A percentile compares a stretch with the other conserved stretches of the same genome.
Conservation (phyloP, 1,140 invertebrate genomes). For the Drosophila saltans region DNA sequence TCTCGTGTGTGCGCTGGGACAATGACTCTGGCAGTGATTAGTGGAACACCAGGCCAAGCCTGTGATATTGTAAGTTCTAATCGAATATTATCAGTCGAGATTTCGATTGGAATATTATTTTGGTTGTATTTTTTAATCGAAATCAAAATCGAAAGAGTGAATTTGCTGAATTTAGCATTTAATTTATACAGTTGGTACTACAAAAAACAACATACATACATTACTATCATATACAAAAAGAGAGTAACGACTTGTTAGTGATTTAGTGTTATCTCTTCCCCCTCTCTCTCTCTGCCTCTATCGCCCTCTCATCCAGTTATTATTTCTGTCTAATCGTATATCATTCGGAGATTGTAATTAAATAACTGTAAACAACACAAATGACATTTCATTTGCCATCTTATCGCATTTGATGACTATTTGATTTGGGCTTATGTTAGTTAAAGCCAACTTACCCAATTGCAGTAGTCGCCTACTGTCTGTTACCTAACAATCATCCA, state of each 20-base stretch:
- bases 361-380: constrained; percentile 9
- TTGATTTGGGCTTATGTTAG: constrained; percentile 6
- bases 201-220: too few relatives aligned
- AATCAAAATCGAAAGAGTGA: neutral
- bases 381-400: constrained; percentile 3
- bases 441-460: neutral
- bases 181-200: too few relatives aligned
- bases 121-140: too few relatives aligned
- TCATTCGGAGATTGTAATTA: constrained; percentile 10
- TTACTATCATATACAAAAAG: too few relatives aligned
- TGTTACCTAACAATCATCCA: constrained; percentile 1
- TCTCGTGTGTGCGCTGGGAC: neutral
- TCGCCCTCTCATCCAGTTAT: neutral
- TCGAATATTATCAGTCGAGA: neutral
- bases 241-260: too few relatives aligned
- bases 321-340: neutral
- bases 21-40: constrained; percentile 10
- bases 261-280: neutral
- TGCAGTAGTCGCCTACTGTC: constrained; percentile 2
- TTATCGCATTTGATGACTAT: constrained; percentile 4
- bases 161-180: neutral
- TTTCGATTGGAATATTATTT: neutral
- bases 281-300: neutral
- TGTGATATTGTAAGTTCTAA: constrained; percentile 12
- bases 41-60: constrained; percentile 3